Conservation (phyloP, 2,113 vertebrate genomes). For the Burhinus bistriatus region DNA sequence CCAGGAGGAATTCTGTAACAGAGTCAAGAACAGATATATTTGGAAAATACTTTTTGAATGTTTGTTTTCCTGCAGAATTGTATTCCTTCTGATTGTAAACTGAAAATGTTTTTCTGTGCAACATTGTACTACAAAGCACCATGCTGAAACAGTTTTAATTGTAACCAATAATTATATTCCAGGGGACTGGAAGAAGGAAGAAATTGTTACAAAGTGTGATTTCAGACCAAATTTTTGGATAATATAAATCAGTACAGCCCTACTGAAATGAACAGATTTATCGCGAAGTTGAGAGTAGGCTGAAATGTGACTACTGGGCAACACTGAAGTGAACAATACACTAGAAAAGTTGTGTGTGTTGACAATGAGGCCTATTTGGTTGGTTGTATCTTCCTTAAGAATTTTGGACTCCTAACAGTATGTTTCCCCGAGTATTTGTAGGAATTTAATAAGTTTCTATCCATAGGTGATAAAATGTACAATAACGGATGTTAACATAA, state of each 20-base stretch:
- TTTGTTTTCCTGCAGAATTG: not conserved
- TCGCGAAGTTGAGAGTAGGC: not conserved
- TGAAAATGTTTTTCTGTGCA: not conserved
- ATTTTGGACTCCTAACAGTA: not conserved
- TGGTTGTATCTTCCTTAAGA: not conserved
- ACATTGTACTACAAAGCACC: not conserved
- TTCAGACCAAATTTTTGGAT: not conserved
- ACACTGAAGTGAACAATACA: not conserved
- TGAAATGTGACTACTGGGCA: not conserved
- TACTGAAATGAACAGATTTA: not conserved
- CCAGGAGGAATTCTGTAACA: not conserved
- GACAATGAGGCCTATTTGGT: rapidly evolving
- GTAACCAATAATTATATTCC: not conserved
- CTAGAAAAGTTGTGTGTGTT: not conserved
- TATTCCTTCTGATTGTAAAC: not conserved
- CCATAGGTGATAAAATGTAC: not conserved
- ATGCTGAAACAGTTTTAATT: not conserved
- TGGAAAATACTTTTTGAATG: not conserved
- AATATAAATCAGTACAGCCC: not conserved
- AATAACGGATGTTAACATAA: not conserved
- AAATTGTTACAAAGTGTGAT: not conserved
- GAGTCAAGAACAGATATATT: not conserved
- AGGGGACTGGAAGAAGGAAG: not conserved
- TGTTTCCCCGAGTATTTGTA: not conserved
- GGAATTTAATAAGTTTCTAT: not conserved